A percentile compares a stretch with the other conserved stretches of the same genome.
These are phyloP conservation scores for Epirrhoe alternata DNA, from an alignment of 2,888 invertebrate genomes.

Conservation along the genomic window DNA sequence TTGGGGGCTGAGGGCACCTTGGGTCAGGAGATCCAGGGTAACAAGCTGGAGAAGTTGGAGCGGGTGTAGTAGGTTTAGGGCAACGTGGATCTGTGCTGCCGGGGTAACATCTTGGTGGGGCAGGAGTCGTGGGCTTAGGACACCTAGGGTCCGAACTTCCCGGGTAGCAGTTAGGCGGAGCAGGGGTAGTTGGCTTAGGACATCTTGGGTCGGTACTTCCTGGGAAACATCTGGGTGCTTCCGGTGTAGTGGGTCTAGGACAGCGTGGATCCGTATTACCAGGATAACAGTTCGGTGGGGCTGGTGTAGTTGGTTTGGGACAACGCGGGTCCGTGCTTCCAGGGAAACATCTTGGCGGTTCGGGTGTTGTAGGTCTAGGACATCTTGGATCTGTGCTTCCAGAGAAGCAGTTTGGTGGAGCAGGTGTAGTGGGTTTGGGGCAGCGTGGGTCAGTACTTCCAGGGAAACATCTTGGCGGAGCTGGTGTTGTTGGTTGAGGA, in stretches of 20 bases:
- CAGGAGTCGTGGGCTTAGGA: slow-evolving; percentile 55
- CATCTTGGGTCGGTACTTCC: slow-evolving; percentile 64
- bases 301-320: slow-evolving; percentile 52
- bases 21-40: too few relatives aligned
- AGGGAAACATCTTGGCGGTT: slow-evolving; percentile 50
- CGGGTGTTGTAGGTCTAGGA: slow-evolving; percentile 31
- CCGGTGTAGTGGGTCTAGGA: slow-evolving; percentile 55
- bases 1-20: too few relatives aligned
- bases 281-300: slow-evolving; percentile 51
- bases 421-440: slow-evolving; percentile 48
- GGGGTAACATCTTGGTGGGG: slow-evolving; percentile 49
- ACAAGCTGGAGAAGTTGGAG: slow-evolving; percentile 26
- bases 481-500: slow-evolving; percentile 15
- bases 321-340: slow-evolving; percentile 54
- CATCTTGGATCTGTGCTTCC: slow-evolving; percentile 40
- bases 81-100: slow-evolving; percentile 65
- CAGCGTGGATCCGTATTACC: slow-evolving; percentile 64
- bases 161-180: slow-evolving; percentile 46
- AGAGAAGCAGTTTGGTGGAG: slow-evolving; percentile 48
- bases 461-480: slow-evolving; percentile 46
- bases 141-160: slow-evolving; percentile 54
- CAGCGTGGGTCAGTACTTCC: slow-evolving; percentile 56
- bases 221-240: slow-evolving; percentile 50
- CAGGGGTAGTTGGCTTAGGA: slow-evolving; percentile 16
- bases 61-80: slow-evolving; percentile 52